These are phyloP conservation scores for Pseudococcus viburni DNA, from an alignment of 2,888 invertebrate species.

Conservation along the genomic window DNA sequence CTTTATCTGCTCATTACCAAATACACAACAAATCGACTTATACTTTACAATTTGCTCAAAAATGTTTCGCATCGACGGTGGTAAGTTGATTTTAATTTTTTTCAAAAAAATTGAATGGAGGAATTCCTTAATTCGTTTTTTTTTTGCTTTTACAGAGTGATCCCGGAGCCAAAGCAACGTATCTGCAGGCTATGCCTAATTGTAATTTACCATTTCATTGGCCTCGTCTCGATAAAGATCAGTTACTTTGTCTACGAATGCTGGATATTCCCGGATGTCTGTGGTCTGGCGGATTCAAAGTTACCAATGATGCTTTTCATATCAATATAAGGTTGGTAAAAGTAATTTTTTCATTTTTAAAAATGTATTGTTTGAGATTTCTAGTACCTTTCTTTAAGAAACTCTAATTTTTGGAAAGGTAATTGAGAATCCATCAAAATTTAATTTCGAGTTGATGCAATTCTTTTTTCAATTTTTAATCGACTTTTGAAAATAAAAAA, in stretches of 20 bases:
- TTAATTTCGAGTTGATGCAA: too few relatives aligned
- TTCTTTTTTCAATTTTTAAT: too few relatives aligned
- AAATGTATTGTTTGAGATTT: too few relatives aligned
- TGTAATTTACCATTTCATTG: constrained; percentile 97
- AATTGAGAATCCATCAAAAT: too few relatives aligned
- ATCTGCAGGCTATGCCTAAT: constrained; percentile 86
- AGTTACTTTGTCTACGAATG: constrained; percentile 88
- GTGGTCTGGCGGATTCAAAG: constrained; percentile 94
- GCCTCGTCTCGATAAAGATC: constrained; percentile 92
- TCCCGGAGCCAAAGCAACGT: constrained; percentile 79
- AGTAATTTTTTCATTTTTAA: not conserved
- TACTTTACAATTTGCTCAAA: constrained; percentile 90
- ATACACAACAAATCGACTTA: constrained; percentile 87
- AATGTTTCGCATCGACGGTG: constrained; percentile 83
- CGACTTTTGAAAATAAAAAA: too few relatives aligned
- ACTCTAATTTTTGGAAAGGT: too few relatives aligned
- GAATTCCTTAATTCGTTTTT: constrained; percentile 48
- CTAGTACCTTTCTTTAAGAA: too few relatives aligned
- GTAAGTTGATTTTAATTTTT: constrained; percentile 73
- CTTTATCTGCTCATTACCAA: constrained; percentile 92
- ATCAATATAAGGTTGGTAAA: constrained; percentile 79
- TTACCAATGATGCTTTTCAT: constrained; percentile 80
- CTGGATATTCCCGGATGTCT: constrained; percentile 79
- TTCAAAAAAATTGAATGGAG: not conserved
- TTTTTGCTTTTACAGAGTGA: constrained; percentile 74